These are phyloP conservation scores for Netelia fuscicornis DNA, from an alignment of 2,888 invertebrate species.

Conservation along the genomic window DNA sequence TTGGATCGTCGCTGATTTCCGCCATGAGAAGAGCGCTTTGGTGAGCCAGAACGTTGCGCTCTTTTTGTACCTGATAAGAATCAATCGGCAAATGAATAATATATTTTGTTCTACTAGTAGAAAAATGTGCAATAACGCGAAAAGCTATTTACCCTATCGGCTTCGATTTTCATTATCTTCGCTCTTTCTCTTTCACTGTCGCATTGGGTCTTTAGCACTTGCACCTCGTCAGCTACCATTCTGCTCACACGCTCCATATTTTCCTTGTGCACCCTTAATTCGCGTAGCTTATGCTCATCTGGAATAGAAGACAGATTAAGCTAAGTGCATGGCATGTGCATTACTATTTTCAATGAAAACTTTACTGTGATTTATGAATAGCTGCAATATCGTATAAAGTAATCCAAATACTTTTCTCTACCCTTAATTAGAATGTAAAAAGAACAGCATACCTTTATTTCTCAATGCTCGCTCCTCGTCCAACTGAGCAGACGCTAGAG, in stretches of 20 bases:
- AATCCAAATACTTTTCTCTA: not conserved
- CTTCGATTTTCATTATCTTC: slow-evolving; percentile 83
- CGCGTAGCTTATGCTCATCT: slow-evolving; percentile 73
- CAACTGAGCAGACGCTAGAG: slow-evolving; percentile 83
- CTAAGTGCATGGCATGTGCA: no score
- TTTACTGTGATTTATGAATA: no score
- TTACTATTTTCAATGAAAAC: no score
- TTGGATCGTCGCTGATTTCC: slow-evolving; percentile 87
- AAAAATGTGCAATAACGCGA: no score
- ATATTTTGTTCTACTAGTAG: not conserved
- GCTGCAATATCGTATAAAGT: not conserved
- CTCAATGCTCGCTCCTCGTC: slow-evolving; percentile 86
- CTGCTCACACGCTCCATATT: slow-evolving; percentile 89
- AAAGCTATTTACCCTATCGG: slow-evolving; percentile 81
- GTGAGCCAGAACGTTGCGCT: slow-evolving; percentile 88
- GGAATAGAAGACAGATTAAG: not conserved
- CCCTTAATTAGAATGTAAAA: not conserved
- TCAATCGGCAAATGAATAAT: not conserved
- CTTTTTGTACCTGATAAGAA: slow-evolving; percentile 87
- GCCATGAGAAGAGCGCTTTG: slow-evolving; percentile 89
- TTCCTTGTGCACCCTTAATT: slow-evolving; percentile 85
- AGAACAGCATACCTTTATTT: slow-evolving; percentile 75
- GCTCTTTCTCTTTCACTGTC: slow-evolving; percentile 88
- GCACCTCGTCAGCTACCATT: slow-evolving; percentile 89
- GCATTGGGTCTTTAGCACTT: slow-evolving; percentile 87